Percentiles rank a stretch among this genome's conserved stretches.
These are phyloP conservation scores for Bilobella aurantiaca DNA, from an alignment of 1,140 invertebrate species.

Conservation along the genomic window DNA sequence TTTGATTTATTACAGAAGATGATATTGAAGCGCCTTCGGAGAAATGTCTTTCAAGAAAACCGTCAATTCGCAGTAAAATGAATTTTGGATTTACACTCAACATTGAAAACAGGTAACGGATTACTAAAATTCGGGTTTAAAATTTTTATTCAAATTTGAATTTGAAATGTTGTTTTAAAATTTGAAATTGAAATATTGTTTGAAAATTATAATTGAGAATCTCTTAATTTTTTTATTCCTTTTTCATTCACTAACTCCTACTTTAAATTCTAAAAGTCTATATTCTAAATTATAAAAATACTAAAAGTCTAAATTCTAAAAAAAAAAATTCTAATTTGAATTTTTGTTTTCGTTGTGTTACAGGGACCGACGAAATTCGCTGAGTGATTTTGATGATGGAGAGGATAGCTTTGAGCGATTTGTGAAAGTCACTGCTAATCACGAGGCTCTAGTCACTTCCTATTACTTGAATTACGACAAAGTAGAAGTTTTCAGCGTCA, in stretches of 20 bases:
- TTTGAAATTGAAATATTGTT: not conserved
- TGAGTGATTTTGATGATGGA: conserved; percentile 21
- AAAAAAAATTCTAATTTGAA: not conserved
- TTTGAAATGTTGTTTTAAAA: not conserved
- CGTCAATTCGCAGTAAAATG: conserved; percentile 45
- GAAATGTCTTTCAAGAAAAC: conserved; percentile 34
- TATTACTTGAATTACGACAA: conserved; percentile 73
- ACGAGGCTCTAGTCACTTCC: conserved; percentile 77
- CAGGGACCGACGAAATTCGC: conserved; percentile 22
- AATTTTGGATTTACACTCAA: conserved; percentile 58
- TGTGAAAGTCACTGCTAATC: conserved; percentile 65
- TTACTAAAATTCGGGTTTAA: too few species aligned
- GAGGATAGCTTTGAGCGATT: conserved; percentile 77
- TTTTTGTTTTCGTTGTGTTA: not conserved
- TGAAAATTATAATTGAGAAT: too few species aligned
- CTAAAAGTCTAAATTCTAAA: too few species aligned
- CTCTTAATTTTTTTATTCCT: not conserved
- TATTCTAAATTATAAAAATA: too few species aligned
- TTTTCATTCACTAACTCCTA: not conserved
- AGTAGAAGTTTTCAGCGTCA: conserved; percentile 10
- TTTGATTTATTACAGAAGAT: conserved; percentile 37
- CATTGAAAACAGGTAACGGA: conserved; percentile 44
- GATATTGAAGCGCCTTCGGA: conserved; percentile 39
- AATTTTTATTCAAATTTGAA: too few species aligned
- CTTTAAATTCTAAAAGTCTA: too few species aligned